Evolutionary conservation across 1,140 invertebrate species (phyloP).

Genomic region (Bombus pascuorum): DNA sequence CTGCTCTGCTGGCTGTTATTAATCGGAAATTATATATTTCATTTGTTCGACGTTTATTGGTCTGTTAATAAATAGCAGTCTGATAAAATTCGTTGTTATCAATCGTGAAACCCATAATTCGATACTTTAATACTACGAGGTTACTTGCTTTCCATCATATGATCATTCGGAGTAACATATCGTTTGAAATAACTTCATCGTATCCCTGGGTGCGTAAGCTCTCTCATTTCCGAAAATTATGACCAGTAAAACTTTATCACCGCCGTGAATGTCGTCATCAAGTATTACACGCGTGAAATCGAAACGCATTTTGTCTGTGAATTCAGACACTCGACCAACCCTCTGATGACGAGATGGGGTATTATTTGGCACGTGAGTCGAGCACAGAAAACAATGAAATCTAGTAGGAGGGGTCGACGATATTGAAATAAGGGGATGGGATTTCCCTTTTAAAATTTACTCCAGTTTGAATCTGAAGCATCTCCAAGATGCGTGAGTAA

Average conservation of each 20-base stretch:
- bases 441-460: neutral
- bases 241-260: neutral
- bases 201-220: neutral
- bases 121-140: neutral
- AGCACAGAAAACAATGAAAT: neutral
- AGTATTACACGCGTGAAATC: neutral
- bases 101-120: neutral
- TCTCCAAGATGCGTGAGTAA: neutral
- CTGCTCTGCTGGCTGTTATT: neutral
- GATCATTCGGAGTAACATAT: neutral
- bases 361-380: neutral
- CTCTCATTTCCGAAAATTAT: neutral
- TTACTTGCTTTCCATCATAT: neutral
- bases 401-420: neutral
- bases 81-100: neutral
- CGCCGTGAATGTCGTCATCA: neutral
- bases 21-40: constrained; percentile 32
- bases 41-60: constrained; percentile 24
- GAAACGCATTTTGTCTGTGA: neutral
- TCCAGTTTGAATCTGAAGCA: neutral
- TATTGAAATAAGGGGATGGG: constrained; percentile 3
- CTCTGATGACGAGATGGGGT: neutral
- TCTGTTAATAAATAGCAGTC: constrained; percentile 1
- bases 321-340: neutral
- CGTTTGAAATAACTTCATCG: neutral